Evolutionary conservation across 2,113 vertebrate species (phyloP).

Genomic region (Colinus virginianus): DNA sequence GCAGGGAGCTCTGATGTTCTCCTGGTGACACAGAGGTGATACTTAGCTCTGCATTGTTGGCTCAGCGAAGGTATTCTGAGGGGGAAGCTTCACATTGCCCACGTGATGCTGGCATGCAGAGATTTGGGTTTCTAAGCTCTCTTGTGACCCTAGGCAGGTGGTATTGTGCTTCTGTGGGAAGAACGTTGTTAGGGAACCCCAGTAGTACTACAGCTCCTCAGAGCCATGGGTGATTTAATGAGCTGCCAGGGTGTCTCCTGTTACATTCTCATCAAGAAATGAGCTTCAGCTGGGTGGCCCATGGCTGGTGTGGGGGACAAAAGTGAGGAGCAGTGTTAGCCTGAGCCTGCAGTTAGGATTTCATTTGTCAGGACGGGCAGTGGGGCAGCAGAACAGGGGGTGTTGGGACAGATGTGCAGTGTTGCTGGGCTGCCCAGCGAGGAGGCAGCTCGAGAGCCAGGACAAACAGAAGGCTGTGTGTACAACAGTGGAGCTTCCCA

Average conservation of each 20-base stretch:
- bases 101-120: not conserved
- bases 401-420: not conserved
- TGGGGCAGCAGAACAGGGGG: fast-evolving
- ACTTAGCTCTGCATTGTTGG: not conserved
- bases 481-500: not conserved
- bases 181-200: not conserved
- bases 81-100: fast-evolving
- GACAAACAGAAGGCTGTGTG: not conserved
- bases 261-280: not conserved
- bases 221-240: not conserved
- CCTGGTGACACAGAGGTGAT: not conserved
- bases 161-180: not conserved
- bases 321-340: fast-evolving
- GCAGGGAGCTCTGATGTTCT: not conserved
- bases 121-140: not conserved
- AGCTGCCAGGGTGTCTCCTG: not conserved
- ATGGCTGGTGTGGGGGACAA: fast-evolving
- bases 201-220: not conserved
- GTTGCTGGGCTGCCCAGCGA: not conserved
- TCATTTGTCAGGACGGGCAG: not conserved
- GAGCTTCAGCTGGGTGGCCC: not conserved
- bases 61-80: not conserved
- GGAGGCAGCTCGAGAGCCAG: not conserved
- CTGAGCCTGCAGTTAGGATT: not conserved
- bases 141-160: not conserved